Evolutionary conservation across 2,797 vertebrate species (phyloP), one percentile per base, ranked within the genome.

Genomic region (Philypnodon macrostomus): DNA sequence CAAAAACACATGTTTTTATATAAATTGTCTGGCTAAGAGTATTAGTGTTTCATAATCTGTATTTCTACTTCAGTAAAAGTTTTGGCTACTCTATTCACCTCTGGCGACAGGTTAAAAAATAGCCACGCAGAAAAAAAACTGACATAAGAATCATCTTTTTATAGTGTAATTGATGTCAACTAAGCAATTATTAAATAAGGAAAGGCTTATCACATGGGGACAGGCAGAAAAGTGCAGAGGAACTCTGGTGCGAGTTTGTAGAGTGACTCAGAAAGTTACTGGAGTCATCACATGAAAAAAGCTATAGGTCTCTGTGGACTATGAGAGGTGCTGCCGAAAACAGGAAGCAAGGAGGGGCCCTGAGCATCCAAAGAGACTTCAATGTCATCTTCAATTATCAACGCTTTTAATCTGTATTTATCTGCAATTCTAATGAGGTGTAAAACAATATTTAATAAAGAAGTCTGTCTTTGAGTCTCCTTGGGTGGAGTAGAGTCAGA

Each of bases 161-260:
- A 77, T 82, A 80, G 77, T 60, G 62, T 50, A 56, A 78, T 80
- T 75, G 73, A 75, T 77, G 81, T 81, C 74, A 76, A 85, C 80
- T 86, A 84, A 85, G 82, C 76, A 85, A 86, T 82, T 82, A 77
- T 79, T 77, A 80, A 82, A 75, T 63, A 54, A 64, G 67, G 46
- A 51, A 18, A 17, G 70, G 79, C 79, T 87, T 80, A 85, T 85
- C 83, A 74, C 72, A 51, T 52, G 33, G 62, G 64, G 77, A 70
- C 81, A 85, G 80, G 68, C 60, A 15, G 73, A 67, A 58, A 67
- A 58, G 68, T 31, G 41, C 9, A 31, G 46, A 53, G n/a, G n/a
- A n/a, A n/a, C n/a, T n/a, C n/a, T n/a, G n/a, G n/a, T n/a, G n/a
- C n/a, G n/a, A 50, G 58, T 75, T 78, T 80, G 79, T 70, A 52